Evolutionary conservation across 2,797 vertebrate species (phyloP).

Genomic region (Lacerta bilineata): DNA sequence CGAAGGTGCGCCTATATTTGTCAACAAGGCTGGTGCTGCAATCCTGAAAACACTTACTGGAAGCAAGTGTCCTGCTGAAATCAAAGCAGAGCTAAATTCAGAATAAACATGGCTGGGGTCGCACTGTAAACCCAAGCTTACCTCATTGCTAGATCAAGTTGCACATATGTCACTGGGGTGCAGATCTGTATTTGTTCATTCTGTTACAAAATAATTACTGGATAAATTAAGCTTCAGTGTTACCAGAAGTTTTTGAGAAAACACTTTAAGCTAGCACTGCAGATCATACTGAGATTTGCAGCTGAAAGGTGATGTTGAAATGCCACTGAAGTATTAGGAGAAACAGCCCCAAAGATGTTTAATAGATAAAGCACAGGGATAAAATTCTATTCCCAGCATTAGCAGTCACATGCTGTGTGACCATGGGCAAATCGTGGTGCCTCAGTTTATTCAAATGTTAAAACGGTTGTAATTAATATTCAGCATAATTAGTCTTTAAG

Average conservation of each 20-base stretch:
- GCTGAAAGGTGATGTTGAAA: conserved; percentile 19
- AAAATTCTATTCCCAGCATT: conserved; percentile 47
- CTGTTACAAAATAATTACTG: not conserved
- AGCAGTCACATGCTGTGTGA: conserved; percentile 51
- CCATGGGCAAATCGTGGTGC: conserved; percentile 57
- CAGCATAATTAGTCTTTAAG: conserved; percentile 73
- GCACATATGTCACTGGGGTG: not conserved
- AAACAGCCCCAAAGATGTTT: conserved; percentile 45
- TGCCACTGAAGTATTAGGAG: not conserved
- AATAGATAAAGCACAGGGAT: conserved; percentile 35
- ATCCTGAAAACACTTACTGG: not conserved
- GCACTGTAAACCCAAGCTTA: not conserved
- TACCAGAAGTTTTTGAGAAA: not conserved
- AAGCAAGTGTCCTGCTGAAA: not conserved
- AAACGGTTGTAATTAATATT: conserved; percentile 73
- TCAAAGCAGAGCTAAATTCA: not conserved
- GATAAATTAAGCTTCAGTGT: not conserved
- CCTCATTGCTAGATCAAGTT: not conserved
- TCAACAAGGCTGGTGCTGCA: not conserved
- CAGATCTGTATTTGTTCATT: not conserved
- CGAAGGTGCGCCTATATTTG: not conserved
- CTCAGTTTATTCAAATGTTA: conserved; percentile 72
- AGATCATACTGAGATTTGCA: conserved; percentile 1
- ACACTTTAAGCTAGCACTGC: not conserved
- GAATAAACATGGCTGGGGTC: not conserved